phyloP scores from a whole-genome alignment of 2,797 vertebrate species.

The Rhodeus uyekii region DNA sequence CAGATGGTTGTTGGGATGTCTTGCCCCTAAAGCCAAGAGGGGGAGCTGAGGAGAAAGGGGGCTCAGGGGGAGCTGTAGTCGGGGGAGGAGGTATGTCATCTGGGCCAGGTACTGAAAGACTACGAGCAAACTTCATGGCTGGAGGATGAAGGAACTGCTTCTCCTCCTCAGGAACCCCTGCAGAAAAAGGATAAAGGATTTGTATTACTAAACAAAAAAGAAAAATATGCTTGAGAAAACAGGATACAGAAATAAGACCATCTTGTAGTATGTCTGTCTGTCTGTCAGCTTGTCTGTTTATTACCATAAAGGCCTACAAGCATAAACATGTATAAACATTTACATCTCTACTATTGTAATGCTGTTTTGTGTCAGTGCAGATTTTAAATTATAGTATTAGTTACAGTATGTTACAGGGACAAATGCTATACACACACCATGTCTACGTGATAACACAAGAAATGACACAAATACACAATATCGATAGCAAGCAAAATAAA shows the following conservation, averaged over 20 bases:
- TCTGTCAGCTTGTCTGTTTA: constrained; percentile 67
- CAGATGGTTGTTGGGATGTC: constrained; percentile 76
- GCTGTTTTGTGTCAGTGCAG: constrained; percentile 3
- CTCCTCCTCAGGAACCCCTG: constrained; percentile 88
- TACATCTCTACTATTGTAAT: constrained; percentile 8
- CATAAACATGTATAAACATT: constrained; percentile 9
- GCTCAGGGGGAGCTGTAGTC: constrained; percentile 91
- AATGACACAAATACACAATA: not conserved
- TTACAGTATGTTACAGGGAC: constrained; percentile 5
- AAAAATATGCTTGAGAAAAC: not conserved
- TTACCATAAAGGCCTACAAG: constrained; percentile 35
- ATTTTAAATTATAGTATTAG: constrained; percentile 19
- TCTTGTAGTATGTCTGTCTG: constrained; percentile 61
- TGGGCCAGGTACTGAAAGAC: constrained; percentile 89
- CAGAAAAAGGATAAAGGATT: constrained; percentile 44
- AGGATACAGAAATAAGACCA: constrained; percentile 33
- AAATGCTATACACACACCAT: constrained; percentile 29
- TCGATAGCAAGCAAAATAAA: not conserved
- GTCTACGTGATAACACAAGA: not conserved
- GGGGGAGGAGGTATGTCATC: constrained; percentile 93
- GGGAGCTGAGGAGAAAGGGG: constrained; percentile 86
- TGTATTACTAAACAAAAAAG: not conserved
- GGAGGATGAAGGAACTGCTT: constrained; percentile 87
- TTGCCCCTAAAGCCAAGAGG: constrained; percentile 76
- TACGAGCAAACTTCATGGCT: constrained; percentile 88